Conservation (phyloP, 1,140 invertebrate genomes). For the Hyles euphorbiae region DNA sequence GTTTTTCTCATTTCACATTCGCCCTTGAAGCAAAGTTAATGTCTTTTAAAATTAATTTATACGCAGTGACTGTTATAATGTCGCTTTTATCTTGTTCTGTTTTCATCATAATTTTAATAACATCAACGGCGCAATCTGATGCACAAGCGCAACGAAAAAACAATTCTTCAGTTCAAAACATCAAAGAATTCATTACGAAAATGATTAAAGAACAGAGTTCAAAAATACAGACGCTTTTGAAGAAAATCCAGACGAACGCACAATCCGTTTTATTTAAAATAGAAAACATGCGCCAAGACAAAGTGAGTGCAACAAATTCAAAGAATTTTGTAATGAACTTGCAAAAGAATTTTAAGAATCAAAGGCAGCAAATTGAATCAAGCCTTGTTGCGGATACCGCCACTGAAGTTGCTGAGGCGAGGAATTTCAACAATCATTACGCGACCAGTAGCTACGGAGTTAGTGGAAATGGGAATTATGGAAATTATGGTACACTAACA, state of each 20-base stretch:
- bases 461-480: slow-evolving; percentile 41
- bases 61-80: slow-evolving; percentile 46
- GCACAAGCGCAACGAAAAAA: slow-evolving; percentile 24
- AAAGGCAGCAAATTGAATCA: slow-evolving; percentile 45
- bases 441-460: slow-evolving; percentile 44
- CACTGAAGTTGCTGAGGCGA: slow-evolving; percentile 26
- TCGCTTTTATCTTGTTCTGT: slow-evolving; percentile 50
- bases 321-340: slow-evolving; percentile 9
- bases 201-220: slow-evolving; percentile 56
- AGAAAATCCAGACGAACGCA: slow-evolving; percentile 58
- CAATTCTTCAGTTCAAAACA: slow-evolving; percentile 39
- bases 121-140: slow-evolving; percentile 47
- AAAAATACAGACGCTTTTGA: slow-evolving; percentile 48
- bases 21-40: slow-evolving; percentile 37
- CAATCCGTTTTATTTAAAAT: slow-evolving; percentile 50
- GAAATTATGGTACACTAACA: slow-evolving; percentile 39
- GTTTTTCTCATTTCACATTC: slow-evolving; percentile 35
- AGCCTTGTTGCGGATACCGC: slow-evolving; percentile 19
- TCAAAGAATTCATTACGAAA: slow-evolving; percentile 54
- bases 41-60: slow-evolving; percentile 34
- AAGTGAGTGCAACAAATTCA: slow-evolving; percentile 25
- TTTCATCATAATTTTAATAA: slow-evolving; percentile 45
- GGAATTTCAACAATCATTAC: slow-evolving; percentile 52
- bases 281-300: slow-evolving; percentile 38
- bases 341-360: slow-evolving; percentile 22